phyloP scores from a whole-genome alignment of 2,113 vertebrate species.

The Sarotherodon lohbergeri region DNA sequence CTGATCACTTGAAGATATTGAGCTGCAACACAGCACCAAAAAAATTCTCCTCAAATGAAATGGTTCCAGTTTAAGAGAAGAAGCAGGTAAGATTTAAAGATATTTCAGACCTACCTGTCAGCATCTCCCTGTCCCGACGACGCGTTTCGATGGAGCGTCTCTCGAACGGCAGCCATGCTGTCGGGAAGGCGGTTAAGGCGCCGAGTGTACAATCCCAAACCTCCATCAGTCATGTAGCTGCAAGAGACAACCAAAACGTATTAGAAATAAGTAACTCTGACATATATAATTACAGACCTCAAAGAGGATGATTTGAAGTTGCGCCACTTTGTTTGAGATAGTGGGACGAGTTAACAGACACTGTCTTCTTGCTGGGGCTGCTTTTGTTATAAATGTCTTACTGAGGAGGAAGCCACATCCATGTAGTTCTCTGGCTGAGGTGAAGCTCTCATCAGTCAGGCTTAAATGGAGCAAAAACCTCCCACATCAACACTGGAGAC shows the following conservation, averaged over 20 bases:
- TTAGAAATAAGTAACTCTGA: background rate
- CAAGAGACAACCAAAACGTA: background rate
- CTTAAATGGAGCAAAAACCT: background rate
- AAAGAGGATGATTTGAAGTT: background rate
- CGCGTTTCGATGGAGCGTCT: constrained; percentile 83
- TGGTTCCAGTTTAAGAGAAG: background rate
- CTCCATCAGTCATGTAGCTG: constrained; percentile 96
- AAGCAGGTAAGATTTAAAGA: background rate
- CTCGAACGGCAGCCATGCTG: constrained; percentile 88
- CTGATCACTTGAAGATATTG: background rate
- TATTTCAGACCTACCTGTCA: constrained; percentile 81
- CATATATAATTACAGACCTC: background rate
- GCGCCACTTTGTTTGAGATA: background rate
- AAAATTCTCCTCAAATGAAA: background rate
- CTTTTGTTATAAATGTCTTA: background rate
- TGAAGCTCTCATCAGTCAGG: constrained; percentile 17
- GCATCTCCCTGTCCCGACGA: constrained; percentile 89
- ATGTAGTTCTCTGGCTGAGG: background rate
- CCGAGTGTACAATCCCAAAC: constrained; percentile 89
- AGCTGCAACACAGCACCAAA: background rate
- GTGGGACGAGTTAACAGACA: background rate
- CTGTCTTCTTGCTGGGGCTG: background rate
- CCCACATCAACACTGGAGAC: background rate
- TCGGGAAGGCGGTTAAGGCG: constrained; percentile 90
- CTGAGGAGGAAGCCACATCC: background rate